Base-by-base conservation (phyloP, 2,888 invertebrate genomes). In the Pecten maximus region DNA sequence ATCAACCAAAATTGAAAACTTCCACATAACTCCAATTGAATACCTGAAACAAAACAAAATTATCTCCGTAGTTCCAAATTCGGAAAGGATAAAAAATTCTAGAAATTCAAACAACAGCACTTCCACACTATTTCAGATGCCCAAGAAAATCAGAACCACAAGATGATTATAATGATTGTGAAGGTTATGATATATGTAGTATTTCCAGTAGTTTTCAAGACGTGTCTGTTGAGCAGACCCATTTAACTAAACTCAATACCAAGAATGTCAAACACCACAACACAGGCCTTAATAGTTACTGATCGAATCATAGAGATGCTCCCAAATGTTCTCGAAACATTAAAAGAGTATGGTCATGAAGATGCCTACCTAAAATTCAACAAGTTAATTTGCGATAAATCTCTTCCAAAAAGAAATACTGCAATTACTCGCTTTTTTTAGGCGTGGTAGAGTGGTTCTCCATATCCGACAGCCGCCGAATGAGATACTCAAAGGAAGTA, bases 361-460 rank as follows among this genome's bases (percentile, higher is more conserved):
- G 2, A 23, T 54, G 23, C 50, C 3, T 54, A 54, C n/a, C 6
- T n/a, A n/a, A 74, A 74, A 28, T 74, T 74, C 28, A 74, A 74
- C 60, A 74, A 28, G 12, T 28, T 74, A 8, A 23, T 50, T 54
- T 3, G 28, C n/a, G 39, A 50, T 3, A 89, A 86, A 74, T 23
- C 40, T 28, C 86, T 89, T 19, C 89, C 89, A 2, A 39, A 89
- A 28, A 40, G 28, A 12, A 91, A 91, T 88, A 89, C 89, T 44
- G 60, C 88, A n/a, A n/a, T 35, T 91, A 87, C 28, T 28, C 89
- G 35, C 44, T 91, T 3, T 91, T 91, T 16, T n/a, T 87, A n/a
- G 91, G 89, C 89, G 40, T 89, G 10, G 54, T 88, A 19, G 44
- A 89, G 87, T 91, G 88, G 87, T 91, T 88, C 23, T 60, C 91